phyloP scores from a whole-genome alignment of 1,140 invertebrate genomes.

The Alviniconcha marisindica region DNA sequence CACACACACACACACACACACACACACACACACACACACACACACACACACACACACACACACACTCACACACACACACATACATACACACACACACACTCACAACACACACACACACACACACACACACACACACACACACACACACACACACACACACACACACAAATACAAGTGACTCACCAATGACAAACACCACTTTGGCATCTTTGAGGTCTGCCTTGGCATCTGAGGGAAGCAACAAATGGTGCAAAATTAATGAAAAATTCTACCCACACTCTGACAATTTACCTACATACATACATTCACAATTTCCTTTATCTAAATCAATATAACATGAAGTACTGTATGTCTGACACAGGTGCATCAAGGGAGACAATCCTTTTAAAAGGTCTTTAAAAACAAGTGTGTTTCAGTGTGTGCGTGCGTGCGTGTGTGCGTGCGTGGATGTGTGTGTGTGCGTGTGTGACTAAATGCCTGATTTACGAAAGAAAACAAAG shows the following conservation, averaged over 20 bases:
- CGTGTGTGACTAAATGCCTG: slow-evolving; percentile 1
- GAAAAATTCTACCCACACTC: not conserved
- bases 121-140: slow-evolving; percentile 3
- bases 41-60: not conserved
- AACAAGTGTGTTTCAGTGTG: too few relatives aligned
- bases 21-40: slow-evolving; percentile 1
- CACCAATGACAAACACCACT: slow-evolving; percentile 12
- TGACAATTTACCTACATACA: not conserved
- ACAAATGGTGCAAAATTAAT: not conserved
- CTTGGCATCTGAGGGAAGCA: not conserved
- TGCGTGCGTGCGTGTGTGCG: not conserved
- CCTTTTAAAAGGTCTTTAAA: too few relatives aligned
- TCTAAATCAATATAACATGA: not conserved
- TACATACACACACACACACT: not conserved
- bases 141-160: slow-evolving; percentile 12
- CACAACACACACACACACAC: not conserved
- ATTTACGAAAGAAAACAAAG: too few relatives aligned
- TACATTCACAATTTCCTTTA: not conserved
- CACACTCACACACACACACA: not conserved
- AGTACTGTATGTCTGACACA: not conserved
- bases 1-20: not conserved
- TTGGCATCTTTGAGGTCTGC: not conserved
- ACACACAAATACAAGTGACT: not conserved
- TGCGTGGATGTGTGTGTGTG: not conserved
- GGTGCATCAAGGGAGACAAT: not conserved